These are phyloP conservation scores for Polia nebulosa DNA, from an alignment of 2,888 invertebrate species.

Conservation along the genomic window DNA sequence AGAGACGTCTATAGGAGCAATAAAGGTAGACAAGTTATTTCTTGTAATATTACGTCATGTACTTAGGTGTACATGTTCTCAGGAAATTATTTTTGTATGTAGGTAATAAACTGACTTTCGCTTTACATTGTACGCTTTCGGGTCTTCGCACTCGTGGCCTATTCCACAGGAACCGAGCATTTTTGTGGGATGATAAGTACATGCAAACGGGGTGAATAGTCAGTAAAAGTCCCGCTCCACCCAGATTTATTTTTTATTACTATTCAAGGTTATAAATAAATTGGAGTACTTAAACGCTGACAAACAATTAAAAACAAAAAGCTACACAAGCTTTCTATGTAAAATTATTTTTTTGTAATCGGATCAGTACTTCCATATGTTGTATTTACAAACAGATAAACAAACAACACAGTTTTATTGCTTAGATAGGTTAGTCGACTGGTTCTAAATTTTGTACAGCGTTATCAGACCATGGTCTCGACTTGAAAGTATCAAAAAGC, in stretches of 20 bases:
- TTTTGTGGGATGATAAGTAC: too few species aligned
- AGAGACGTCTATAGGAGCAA: not conserved
- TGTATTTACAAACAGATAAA: not conserved
- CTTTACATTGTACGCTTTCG: not conserved
- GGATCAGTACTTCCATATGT: too few species aligned
- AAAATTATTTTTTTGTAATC: too few species aligned
- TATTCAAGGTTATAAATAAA: too few species aligned
- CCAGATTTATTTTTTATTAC: too few species aligned
- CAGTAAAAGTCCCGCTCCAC: too few species aligned
- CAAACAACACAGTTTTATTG: not conserved
- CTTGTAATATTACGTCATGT: not conserved
- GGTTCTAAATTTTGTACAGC: not conserved
- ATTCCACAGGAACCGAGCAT: too few species aligned
- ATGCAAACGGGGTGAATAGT: too few species aligned
- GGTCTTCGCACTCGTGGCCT: too few species aligned
- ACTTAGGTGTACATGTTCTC: not conserved
- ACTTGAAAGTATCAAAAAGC: not conserved
- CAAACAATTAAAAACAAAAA: too few species aligned
- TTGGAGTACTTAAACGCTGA: too few species aligned
- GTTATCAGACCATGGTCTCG: not conserved
- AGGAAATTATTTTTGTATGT: not conserved
- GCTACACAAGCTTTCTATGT: too few species aligned
- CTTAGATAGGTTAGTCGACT: not conserved
- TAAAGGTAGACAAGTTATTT: not conserved
- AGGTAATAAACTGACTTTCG: not conserved